Conservation (phyloP, 2,113 vertebrate genomes). For the Nibea coibor region DNA sequence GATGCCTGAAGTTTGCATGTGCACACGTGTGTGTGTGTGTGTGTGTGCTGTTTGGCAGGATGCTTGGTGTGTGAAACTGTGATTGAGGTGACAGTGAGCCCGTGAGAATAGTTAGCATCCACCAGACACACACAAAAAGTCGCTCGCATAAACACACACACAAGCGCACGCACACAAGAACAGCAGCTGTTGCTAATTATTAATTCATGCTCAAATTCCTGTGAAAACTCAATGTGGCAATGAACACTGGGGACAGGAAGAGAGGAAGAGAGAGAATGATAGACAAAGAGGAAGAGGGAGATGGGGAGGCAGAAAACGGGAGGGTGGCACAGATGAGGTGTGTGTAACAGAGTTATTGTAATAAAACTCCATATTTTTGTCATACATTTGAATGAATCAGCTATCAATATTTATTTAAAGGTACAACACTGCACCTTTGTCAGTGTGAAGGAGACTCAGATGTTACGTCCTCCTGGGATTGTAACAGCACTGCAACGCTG, state of each 20-base stretch:
- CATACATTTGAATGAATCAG: neutral
- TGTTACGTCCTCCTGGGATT: neutral
- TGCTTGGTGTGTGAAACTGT: conserved; percentile 64
- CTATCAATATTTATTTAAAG: neutral
- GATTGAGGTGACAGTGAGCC: conserved; percentile 76
- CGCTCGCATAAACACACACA: conserved; percentile 51
- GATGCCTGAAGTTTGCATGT: conserved; percentile 33
- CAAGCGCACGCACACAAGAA: conserved; percentile 58
- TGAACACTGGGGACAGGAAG: conserved; percentile 69
- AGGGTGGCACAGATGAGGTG: neutral
- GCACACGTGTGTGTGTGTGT: conserved; percentile 13
- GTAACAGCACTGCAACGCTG: neutral
- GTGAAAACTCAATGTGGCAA: conserved; percentile 80
- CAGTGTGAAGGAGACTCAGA: neutral
- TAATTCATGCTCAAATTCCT: conserved; percentile 83
- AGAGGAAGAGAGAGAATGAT: conserved; percentile 28
- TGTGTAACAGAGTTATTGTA: neutral
- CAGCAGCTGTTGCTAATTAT: conserved; percentile 82
- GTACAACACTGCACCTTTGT: neutral
- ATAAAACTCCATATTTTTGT: conserved; percentile 4
- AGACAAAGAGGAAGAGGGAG: conserved; percentile 33
- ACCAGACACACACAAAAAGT: conserved; percentile 53
- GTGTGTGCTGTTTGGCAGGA: conserved; percentile 48
- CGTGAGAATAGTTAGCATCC: conserved; percentile 73
- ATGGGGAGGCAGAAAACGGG: conserved; percentile 15